Evolutionary conservation across 2,888 invertebrate species (phyloP).

Genomic region (Eupithecia exiguata): DNA sequence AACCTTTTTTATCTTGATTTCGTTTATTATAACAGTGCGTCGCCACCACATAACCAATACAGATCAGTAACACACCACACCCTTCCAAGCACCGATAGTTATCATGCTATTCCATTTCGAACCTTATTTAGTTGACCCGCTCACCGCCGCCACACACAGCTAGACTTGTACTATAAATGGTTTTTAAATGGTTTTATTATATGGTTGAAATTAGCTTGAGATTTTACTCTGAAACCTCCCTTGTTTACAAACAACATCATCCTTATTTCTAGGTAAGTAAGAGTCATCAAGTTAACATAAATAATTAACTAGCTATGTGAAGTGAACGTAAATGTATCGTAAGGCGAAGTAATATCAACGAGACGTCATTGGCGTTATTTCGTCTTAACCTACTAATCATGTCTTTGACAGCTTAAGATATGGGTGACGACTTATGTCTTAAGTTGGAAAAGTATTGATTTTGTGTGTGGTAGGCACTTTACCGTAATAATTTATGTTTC

Average conservation of each 20-base stretch:
- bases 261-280: not conserved
- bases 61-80: constrained; percentile 25
- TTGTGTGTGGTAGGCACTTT: constrained; percentile 29
- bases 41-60: constrained; percentile 6
- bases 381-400: not conserved
- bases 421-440: constrained; percentile 27
- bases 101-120: constrained; percentile 40
- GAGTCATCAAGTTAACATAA: not conserved
- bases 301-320: not conserved
- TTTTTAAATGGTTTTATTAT: too few species aligned
- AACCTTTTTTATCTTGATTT: not conserved
- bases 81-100: constrained; percentile 2
- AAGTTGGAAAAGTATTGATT: constrained; percentile 11
- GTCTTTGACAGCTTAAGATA: constrained; percentile 16
- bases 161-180: not conserved
- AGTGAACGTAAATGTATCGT: not conserved
- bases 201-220: not conserved
- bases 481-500: constrained; percentile 16
- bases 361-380: constrained; percentile 32
- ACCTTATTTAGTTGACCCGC: constrained; percentile 15
- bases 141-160: constrained; percentile 8
- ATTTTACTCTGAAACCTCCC: not conserved
- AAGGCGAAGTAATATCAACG: constrained; percentile 16
- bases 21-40: not conserved
- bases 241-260: not conserved